Percentiles rank a stretch among this genome's conserved stretches.
phyloP scores from a whole-genome alignment of 2,888 invertebrate genomes.

The Lottia scabra region DNA sequence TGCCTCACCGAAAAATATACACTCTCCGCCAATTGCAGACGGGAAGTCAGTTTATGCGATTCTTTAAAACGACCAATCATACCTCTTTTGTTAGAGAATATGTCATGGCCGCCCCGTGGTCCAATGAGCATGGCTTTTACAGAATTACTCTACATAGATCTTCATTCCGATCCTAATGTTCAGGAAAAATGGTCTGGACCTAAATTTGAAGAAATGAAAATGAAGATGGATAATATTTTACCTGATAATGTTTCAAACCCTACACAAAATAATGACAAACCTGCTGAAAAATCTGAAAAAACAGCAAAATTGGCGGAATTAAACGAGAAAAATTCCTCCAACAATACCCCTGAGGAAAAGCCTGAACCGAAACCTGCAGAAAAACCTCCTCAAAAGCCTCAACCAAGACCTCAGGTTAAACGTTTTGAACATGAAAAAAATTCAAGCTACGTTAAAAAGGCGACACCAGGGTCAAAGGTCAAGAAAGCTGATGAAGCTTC shows the following conservation, averaged over 20 bases:
- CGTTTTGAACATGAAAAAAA: too few species aligned
- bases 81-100: slow-evolving; percentile 62
- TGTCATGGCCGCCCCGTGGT: slow-evolving; percentile 64
- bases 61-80: slow-evolving; percentile 63
- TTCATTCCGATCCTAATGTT: slow-evolving; percentile 38
- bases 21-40: slow-evolving; percentile 63
- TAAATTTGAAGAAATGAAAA: slow-evolving; percentile 45
- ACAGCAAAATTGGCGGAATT: too few species aligned
- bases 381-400: too few species aligned
- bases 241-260: not conserved
- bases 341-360: too few species aligned
- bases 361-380: too few species aligned
- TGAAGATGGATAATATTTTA: not conserved
- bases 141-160: slow-evolving; percentile 59
- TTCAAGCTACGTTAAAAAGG: too few species aligned
- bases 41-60: slow-evolving; percentile 64
- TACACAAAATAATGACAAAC: too few species aligned
- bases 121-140: slow-evolving; percentile 66
- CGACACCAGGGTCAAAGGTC: too few species aligned
- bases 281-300: too few species aligned
- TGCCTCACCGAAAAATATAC: slow-evolving; percentile 65
- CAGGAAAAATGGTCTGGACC: slow-evolving; percentile 48
- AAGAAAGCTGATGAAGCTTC: too few species aligned
- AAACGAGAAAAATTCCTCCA: too few species aligned
- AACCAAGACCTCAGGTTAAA: too few species aligned